Evolutionary conservation across 2,888 invertebrate genomes (phyloP).

Genomic region (Phalangium opilio): DNA sequence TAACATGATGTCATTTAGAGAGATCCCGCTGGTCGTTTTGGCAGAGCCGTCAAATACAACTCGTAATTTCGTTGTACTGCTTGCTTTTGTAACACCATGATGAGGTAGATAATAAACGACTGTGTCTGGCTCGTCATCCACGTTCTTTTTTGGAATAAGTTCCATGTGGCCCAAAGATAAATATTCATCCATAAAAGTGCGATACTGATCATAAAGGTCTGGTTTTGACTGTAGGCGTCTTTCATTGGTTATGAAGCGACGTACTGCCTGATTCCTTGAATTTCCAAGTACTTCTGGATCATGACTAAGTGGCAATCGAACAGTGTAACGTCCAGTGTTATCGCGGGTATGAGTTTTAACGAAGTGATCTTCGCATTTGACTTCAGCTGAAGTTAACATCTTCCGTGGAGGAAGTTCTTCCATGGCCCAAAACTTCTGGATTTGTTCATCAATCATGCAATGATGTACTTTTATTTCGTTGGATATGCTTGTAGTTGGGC

Average conservation of each 20-base stretch:
- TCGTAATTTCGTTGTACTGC: too few species aligned
- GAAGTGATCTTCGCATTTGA: slow-evolving; percentile 22
- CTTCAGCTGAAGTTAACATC: slow-evolving; percentile 18
- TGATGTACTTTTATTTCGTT: background rate
- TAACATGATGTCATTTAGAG: too few species aligned
- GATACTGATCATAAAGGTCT: background rate
- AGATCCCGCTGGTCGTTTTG: too few species aligned
- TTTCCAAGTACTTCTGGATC: background rate
- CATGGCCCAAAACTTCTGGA: slow-evolving; percentile 20
- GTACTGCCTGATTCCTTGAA: slow-evolving; percentile 1
- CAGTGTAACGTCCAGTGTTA: slow-evolving; percentile 21
- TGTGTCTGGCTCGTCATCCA: too few species aligned
- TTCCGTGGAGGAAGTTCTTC: slow-evolving; percentile 18
- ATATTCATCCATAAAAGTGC: slow-evolving; percentile 11
- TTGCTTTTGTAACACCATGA: too few species aligned
- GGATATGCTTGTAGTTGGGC: too few species aligned
- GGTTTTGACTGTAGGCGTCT: background rate
- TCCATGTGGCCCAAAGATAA: slow-evolving; percentile 20
- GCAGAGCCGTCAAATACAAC: too few species aligned
- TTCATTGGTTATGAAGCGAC: slow-evolving; percentile 1
- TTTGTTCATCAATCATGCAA: background rate
- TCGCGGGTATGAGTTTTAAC: slow-evolving; percentile 15
- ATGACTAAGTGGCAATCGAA: slow-evolving; percentile 14
- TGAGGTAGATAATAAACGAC: too few species aligned
- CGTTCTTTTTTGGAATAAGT: too few species aligned